These are phyloP conservation scores for Scrobipalpa atriplicella DNA, from an alignment of 2,888 invertebrate species.

Conservation along the genomic window DNA sequence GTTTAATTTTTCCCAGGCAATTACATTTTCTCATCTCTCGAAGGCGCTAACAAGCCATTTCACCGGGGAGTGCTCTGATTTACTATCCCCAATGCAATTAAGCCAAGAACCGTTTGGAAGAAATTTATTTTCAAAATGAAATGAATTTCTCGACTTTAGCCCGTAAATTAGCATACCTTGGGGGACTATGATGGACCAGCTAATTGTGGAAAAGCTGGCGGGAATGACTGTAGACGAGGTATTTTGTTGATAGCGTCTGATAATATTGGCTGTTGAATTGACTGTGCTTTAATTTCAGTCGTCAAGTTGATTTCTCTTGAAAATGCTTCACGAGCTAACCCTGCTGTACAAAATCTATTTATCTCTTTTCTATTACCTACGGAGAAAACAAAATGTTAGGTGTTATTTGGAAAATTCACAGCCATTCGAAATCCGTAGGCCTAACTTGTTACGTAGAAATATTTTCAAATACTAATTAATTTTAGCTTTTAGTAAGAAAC, in stretches of 20 bases:
- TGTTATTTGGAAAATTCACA: no score
- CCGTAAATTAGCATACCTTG: constrained; percentile 42
- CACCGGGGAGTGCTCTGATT: constrained; percentile 34
- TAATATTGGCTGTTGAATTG: background rate
- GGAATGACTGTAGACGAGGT: background rate
- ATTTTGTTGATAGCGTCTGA: background rate
- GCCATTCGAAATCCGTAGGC: no score
- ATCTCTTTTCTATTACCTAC: no score
- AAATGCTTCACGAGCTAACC: no score
- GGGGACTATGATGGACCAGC: constrained; percentile 34
- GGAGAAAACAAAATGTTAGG: no score
- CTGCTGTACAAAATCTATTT: no score
- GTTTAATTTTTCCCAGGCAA: constrained; percentile 15
- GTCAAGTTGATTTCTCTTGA: no score
- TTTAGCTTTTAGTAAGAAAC: no score
- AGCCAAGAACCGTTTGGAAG: constrained; percentile 37
- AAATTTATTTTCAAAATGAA: constrained; percentile 46
- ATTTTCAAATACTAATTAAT: no score
- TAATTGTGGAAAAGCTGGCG: constrained; percentile 17
- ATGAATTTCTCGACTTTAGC: constrained; percentile 38
- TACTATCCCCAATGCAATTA: constrained; percentile 44
- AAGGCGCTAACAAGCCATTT: constrained; percentile 19
- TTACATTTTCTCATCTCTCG: constrained; percentile 14
- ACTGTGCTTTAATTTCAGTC: no score
- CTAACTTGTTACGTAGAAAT: no score